Evolutionary conservation across 2,113 vertebrate species (phyloP).

Genomic region (Melospiza georgiana): DNA sequence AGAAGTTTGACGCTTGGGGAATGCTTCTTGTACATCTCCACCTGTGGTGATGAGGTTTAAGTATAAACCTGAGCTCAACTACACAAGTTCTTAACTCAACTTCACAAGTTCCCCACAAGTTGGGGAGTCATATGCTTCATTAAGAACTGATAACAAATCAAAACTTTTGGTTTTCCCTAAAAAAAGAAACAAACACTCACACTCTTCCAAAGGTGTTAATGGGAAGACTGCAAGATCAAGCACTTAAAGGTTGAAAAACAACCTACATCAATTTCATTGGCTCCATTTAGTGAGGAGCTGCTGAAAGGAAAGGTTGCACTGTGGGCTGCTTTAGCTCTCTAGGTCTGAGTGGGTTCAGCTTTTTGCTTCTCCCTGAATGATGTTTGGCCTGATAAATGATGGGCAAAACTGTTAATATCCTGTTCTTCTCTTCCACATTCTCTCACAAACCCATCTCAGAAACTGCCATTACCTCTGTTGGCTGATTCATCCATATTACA

Average conservation of each 20-base stretch:
- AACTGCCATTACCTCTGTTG: background rate
- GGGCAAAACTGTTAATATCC: background rate
- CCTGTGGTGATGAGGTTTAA: background rate
- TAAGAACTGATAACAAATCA: background rate
- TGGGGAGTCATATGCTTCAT: background rate
- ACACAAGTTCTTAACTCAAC: background rate
- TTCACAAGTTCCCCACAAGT: background rate
- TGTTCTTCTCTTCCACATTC: background rate
- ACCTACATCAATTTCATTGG: background rate
- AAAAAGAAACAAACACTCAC: background rate
- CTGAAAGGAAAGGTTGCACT: background rate
- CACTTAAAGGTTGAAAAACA: background rate
- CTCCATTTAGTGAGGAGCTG: background rate
- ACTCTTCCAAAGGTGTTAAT: background rate
- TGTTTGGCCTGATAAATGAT: background rate
- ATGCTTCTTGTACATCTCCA: background rate
- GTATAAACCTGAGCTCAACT: background rate
- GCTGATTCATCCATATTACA: background rate
- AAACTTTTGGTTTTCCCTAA: background rate
- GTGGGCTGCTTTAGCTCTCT: background rate
- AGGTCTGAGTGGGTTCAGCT: background rate
- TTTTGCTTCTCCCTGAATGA: background rate
- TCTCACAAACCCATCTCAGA: background rate
- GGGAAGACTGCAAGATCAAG: background rate
- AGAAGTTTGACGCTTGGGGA: background rate